Evolutionary conservation across 1,140 invertebrate species (phyloP), one percentile per base, ranked within the genome.

Genomic region (Musca domestica): DNA sequence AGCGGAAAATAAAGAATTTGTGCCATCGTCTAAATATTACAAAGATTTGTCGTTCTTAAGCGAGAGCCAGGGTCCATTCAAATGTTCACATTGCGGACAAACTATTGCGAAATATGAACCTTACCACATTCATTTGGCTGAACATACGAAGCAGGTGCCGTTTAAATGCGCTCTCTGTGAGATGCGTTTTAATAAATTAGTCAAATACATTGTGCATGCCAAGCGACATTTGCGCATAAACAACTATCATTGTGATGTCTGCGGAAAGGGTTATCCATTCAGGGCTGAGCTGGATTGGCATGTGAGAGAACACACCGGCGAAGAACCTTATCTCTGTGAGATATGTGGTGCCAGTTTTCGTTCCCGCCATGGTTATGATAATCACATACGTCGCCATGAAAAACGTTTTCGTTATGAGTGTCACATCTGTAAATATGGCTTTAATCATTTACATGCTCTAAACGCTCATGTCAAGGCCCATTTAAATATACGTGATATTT

Each of bases 381-480:
- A 20, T 4, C 69, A 70, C 30, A 67, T 52, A 10, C 69, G 73
- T 2, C 74, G 75, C 2, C 69, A 75, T 7, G 67, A 74, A 49
- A 70, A 69, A 2, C 71, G 64, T 2, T 65, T 49, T 41, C 67
- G 54, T 17, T 58, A 67, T 68, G 70, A 74, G 64, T 75, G 74
- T 7, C 67, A 71, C 22, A 69, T 75, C 14, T 75, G 74, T 49
- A 70, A 58, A 51, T 74, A 75, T 54, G 47, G 54, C 9, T 75
- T 75, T 47, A 71, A 68, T 58, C 68, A 70, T 46, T 66, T 64
- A 7, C 54, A 66, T 22, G 54, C 56, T 5, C 64, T 75, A 3
- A 69, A 61, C 14, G 70, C 75, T 14, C 74, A 75, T 64, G 71
- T 75, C 30, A 74, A 72, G 46, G 72, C 65, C 0, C 74, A 75